A percentile compares a stretch with the other conserved stretches of the same genome.
Evolutionary conservation across 2,888 invertebrate species (phyloP).

Genomic region (Limnephilus auricula): DNA sequence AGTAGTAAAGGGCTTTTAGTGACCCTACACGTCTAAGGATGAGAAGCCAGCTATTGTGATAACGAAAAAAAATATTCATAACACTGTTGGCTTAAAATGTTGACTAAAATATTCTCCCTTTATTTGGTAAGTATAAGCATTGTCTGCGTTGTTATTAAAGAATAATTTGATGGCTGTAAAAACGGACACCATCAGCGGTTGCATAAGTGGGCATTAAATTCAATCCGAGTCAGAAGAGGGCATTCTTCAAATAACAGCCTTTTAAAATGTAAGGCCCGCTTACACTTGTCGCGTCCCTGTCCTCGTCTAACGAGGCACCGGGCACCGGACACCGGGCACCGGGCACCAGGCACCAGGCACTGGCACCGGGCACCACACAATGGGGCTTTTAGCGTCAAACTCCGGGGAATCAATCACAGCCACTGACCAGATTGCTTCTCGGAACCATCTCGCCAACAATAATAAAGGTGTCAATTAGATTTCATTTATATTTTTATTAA

Average conservation of each 20-base stretch:
- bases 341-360: slow-evolving; percentile 61
- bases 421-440: slow-evolving; percentile 22
- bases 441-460: slow-evolving; percentile 19
- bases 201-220: slow-evolving; percentile 58
- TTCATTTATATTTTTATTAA: slow-evolving; percentile 21
- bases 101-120: neutral
- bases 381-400: slow-evolving; percentile 65
- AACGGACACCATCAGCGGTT: slow-evolving; percentile 46
- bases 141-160: slow-evolving; percentile 32
- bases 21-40: neutral
- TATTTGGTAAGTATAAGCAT: neutral
- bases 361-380: slow-evolving; percentile 59
- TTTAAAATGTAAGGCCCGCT: slow-evolving; percentile 56
- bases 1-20: neutral
- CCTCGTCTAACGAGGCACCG: slow-evolving; percentile 56
- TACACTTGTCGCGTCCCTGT: slow-evolving; percentile 57
- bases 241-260: slow-evolving; percentile 58
- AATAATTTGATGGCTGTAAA: slow-evolving; percentile 49
- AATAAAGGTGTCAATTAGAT: slow-evolving; percentile 50
- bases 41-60: neutral
- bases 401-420: slow-evolving; percentile 62
- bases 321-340: slow-evolving; percentile 64
- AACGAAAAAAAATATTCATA: neutral
- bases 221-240: slow-evolving; percentile 40
- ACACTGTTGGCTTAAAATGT: neutral